phyloP scores from a whole-genome alignment of 1,140 invertebrate species.

The Diuraphis noxia region DNA sequence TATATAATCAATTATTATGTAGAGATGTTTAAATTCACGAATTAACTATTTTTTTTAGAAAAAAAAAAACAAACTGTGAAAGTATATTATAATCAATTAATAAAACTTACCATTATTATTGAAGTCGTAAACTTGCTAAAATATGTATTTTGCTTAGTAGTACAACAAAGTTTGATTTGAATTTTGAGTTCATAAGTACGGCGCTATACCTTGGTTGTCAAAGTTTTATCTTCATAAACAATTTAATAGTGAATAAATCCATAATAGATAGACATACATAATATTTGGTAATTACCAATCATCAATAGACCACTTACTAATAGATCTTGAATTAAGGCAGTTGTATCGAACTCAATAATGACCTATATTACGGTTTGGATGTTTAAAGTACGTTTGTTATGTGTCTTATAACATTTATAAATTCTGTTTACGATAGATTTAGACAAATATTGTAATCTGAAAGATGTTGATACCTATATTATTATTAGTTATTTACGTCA shows the following conservation, averaged over 20 bases:
- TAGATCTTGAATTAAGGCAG: too few species aligned
- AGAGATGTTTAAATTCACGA: neutral
- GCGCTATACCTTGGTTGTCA: neutral
- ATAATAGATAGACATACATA: neutral
- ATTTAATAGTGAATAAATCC: neutral
- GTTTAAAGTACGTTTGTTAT: too few species aligned
- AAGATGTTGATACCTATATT: slow-evolving; percentile 3
- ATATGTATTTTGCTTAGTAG: neutral
- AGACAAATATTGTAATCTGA: neutral
- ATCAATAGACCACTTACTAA: neutral
- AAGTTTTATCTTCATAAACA: neutral
- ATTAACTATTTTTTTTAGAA: neutral
- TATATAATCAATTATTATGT: neutral
- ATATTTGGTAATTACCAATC: neutral
- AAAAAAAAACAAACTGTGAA: neutral
- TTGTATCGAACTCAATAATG: neutral
- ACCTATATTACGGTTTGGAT: neutral
- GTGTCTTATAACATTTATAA: neutral
- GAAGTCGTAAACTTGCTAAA: neutral
- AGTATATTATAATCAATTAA: neutral
- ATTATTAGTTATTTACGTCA: neutral
- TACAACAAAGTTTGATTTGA: neutral
- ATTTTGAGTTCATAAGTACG: too few species aligned
- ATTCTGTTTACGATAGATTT: neutral
- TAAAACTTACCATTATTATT: neutral